A percentile compares a stretch with the other conserved stretches of the same genome.
phyloP scores from a whole-genome alignment of 2,888 invertebrate species.

The Lissonota sp. region DNA sequence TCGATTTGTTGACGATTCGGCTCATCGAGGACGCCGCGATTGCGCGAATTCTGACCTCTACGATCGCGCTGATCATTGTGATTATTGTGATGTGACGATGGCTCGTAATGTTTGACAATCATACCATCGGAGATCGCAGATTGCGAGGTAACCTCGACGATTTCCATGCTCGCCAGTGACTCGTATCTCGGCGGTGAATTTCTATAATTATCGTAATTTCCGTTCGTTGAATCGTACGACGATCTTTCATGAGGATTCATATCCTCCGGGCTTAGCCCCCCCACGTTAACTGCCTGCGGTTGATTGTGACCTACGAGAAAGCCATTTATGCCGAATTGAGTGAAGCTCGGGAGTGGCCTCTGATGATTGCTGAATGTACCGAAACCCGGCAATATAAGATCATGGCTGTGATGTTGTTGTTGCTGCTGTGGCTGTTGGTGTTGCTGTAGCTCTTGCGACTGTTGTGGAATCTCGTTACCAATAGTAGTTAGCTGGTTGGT shows the following conservation, averaged over 20 bases:
- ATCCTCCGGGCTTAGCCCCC: conserved; percentile 89
- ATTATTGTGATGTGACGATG: conserved; percentile 51
- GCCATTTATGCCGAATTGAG: conserved; percentile 86
- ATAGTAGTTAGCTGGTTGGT: conserved; percentile 90
- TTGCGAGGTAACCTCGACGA: conserved; percentile 58
- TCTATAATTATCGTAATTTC: conserved; percentile 72
- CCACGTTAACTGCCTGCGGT: conserved; percentile 90
- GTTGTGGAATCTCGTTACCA: conserved; percentile 85
- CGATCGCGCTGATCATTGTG: conserved; percentile 43
- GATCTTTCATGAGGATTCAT: conserved; percentile 84
- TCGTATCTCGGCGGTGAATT: conserved; percentile 76
- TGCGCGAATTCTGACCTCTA: conserved; percentile 32
- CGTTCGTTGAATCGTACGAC: conserved; percentile 77
- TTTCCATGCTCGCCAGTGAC: conserved; percentile 68
- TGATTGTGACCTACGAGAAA: conserved; percentile 85
- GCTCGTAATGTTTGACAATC: conserved; percentile 71
- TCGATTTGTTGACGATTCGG: conserved; percentile 67
- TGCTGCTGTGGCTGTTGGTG: conserved; percentile 67
- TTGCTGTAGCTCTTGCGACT: conserved; percentile 70
- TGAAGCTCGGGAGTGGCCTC: conserved; percentile 88
- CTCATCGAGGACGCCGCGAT: conserved; percentile 22
- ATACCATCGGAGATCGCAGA: conserved; percentile 69
- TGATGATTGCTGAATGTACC: conserved; percentile 79
- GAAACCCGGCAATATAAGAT: conserved; percentile 76
- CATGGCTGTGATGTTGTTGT: conserved; percentile 66